Base-by-base conservation (phyloP, 2,113 vertebrate species). In the Rhynchopsitta pachyrhyncha region DNA sequence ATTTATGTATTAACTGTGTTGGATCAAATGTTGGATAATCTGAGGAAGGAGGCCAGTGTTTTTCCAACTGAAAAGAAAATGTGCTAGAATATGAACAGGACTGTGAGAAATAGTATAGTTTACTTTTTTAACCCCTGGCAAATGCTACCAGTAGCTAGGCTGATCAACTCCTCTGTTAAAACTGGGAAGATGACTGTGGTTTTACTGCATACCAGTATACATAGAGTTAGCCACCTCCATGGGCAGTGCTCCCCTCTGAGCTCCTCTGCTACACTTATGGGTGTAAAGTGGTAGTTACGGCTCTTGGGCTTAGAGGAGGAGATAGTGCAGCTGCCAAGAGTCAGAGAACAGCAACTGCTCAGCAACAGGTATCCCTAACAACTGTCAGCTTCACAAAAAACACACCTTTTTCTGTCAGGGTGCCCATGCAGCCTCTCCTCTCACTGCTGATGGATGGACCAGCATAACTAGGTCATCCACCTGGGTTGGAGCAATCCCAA, bases 1-100 rank as follows among this genome's bases (percentile, higher is more conserved):
- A 96, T 97, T 97, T 97, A 86, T 87, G 94, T 96, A 97, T 97
- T 94, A 95, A 95, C 70, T 47, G 77, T 0, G 0, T 91, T 93
- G 78, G 87, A 93, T 93, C 95, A 91, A 89, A 95, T 37, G 33
- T 75, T 92, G 90, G 96, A 73, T 96, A 96, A 97, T 95, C 67
- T 94, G 85, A 41, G 68, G 74, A 83, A n/a, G 68, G 60, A 84
- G 55, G 71, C 64, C 41, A 15, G 37, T 91, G 69, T 85, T 97
- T 85, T 88, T 93, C 81, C 91, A 77, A 11, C 44, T 81, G 83
- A 80, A 90, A 88, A 82, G 50, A 92, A 39, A 90, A 82, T 1
- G 5, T 57, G 47, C 22, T 88, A 63, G 33, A 97, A 93, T 50
- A 93, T 31, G 67, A 83, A 73, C 44, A 81, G 60, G 41, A 82